phyloP scores from a whole-genome alignment of 2,888 invertebrate species.

The Deroplatys truncata region DNA sequence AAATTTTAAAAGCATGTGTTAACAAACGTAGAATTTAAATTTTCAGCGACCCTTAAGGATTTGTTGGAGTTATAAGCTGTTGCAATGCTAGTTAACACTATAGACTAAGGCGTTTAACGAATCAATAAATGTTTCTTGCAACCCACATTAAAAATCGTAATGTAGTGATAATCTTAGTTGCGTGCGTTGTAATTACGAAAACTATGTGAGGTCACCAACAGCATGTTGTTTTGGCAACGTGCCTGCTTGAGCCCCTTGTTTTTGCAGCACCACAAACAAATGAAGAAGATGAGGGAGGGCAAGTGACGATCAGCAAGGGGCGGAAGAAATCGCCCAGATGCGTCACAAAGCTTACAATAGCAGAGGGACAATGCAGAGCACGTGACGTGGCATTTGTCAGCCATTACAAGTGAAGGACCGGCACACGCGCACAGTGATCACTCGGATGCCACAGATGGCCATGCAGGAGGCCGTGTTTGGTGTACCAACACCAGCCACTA shows the following conservation, averaged over 20 bases:
- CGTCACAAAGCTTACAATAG: background rate
- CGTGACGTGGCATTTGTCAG: background rate
- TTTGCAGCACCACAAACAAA: background rate
- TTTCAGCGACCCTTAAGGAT: no score
- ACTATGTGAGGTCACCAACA: no score
- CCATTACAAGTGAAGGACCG: background rate
- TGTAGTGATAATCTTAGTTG: no score
- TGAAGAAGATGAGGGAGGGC: background rate
- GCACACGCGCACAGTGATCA: background rate
- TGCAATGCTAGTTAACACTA: no score
- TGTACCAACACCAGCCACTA: slow-evolving; percentile 3
- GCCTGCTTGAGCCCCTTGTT: background rate
- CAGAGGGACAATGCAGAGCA: background rate
- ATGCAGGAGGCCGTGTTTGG: background rate
- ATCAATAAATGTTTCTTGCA: no score
- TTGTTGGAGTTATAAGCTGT: no score
- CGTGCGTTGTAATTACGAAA: no score
- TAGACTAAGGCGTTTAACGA: no score
- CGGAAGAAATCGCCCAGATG: background rate
- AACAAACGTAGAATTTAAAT: no score
- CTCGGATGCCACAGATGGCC: slow-evolving; percentile 12
- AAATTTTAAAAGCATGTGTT: no score
- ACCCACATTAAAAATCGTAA: no score
- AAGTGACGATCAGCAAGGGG: background rate
- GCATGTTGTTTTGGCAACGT: background rate